Evolutionary conservation across 2,113 vertebrate species (phyloP).

Genomic region (Notechis scutatus): DNA sequence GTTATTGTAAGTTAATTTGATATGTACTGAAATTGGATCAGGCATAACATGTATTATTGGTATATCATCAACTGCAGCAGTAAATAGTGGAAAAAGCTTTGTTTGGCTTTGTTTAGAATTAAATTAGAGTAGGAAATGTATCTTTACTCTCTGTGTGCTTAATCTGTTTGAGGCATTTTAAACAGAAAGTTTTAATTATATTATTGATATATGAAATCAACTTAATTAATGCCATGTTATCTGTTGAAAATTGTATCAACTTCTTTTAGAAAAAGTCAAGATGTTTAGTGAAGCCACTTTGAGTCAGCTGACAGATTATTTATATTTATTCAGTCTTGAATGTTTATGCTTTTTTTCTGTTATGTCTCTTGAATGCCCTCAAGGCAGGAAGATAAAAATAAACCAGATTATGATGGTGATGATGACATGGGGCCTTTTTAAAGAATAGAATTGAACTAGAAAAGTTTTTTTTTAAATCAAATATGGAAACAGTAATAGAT

Average conservation of each 20-base stretch:
- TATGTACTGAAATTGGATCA: background rate
- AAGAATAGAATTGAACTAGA: background rate
- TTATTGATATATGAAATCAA: background rate
- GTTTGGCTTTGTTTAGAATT: background rate
- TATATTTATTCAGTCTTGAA: background rate
- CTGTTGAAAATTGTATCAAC: background rate
- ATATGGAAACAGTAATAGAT: background rate
- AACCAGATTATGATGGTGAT: background rate
- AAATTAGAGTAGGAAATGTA: background rate
- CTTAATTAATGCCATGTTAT: background rate
- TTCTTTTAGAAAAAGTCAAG: background rate
- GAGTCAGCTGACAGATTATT: background rate
- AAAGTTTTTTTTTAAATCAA: background rate
- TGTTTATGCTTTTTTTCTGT: background rate
- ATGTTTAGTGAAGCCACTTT: background rate
- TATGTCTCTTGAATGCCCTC: background rate
- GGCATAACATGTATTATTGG: background rate
- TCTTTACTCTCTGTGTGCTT: background rate
- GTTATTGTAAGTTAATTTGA: background rate
- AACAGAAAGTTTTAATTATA: background rate
- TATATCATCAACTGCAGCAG: background rate
- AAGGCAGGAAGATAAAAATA: background rate
- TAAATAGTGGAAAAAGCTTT: background rate
- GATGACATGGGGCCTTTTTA: background rate
- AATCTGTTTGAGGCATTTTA: background rate